Base-by-base conservation (phyloP, 2,797 vertebrate species). In the Acanthopagrus latus region DNA sequence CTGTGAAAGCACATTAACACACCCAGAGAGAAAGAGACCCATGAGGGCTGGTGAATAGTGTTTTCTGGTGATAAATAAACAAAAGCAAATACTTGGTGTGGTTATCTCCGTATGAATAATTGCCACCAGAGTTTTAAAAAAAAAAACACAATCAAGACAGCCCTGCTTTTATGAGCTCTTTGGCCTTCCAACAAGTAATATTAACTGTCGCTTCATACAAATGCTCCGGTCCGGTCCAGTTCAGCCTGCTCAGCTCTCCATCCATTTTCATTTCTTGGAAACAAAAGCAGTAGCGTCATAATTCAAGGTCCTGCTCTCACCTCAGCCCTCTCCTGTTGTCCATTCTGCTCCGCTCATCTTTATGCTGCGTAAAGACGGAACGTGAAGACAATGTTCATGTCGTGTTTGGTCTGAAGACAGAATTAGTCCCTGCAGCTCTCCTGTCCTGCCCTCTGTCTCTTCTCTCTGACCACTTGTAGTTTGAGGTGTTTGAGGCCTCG, bases 401-500 rank as follows among this genome's bases (percentile, higher is more conserved):
- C 33, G 33, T 33, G 33, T 33, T 33, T 33, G 33, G 33, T 33
- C 33, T 33, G 33, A 33, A 33, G 6, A 33, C 33, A 33, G 33
- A 33, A 8, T 8, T 5, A 38, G 18, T 51, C 21, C 20, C 27
- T 9, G 1, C 7, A 23, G 5, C 29, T 43, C 43, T 20, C 21
- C 52, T 18, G 20, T 59, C 29, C 55, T 29, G 7, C 20, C 10
- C 60, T 16, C 17, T 13, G 16, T 44, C 21, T 20, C 29, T 9
- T 29, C 20, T 66, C 23, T 50, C 68, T 56, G 44, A 57, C 48
- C 63, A 71, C 38, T 57, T 74, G 41, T 64, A 58, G 51, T 54
- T 20, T 8, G 59, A 76, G 67, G 48, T 76, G 67, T 65, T 43
- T 27, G 51, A 47, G 55, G 72, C 67, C 56, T 55, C 10, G 10